Evolutionary conservation across 2,888 invertebrate species (phyloP).

Genomic region (Hetaerina titia): DNA sequence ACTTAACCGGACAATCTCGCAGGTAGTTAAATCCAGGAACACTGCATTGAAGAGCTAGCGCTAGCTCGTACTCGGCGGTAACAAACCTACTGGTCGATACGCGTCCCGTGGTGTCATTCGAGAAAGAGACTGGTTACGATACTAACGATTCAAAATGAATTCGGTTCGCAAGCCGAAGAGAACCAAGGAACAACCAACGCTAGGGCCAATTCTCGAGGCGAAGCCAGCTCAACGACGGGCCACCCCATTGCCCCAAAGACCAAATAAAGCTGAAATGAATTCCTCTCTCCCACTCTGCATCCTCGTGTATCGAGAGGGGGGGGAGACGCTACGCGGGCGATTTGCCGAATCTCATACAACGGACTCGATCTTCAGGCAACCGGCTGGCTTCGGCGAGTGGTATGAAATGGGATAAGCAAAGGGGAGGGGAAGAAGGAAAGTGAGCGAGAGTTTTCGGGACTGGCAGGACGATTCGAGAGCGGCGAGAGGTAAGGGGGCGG

Average conservation of each 20-base stretch:
- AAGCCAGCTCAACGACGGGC: not conserved
- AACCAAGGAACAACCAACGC: not conserved
- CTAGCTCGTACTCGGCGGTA: too few relatives aligned
- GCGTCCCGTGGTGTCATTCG: too few relatives aligned
- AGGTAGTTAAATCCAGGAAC: too few relatives aligned
- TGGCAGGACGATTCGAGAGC: not conserved
- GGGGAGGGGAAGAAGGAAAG: not conserved
- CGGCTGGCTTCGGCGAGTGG: not conserved
- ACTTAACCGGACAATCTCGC: too few relatives aligned
- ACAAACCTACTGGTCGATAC: too few relatives aligned
- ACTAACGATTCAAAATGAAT: too few relatives aligned
- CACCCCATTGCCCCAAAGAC: constrained; percentile 33
- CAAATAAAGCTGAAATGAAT: not conserved
- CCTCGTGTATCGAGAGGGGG: not conserved
- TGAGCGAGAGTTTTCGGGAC: constrained; percentile 17
- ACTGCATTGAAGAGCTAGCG: too few relatives aligned
- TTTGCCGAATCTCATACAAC: not conserved
- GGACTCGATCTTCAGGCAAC: not conserved
- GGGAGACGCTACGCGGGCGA: not conserved
- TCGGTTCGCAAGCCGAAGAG: not conserved
- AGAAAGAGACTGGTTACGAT: too few relatives aligned
- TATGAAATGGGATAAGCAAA: not conserved
- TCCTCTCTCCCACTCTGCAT: not conserved
- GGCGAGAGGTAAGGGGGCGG: not conserved
- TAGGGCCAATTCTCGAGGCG: not conserved